A percentile compares a stretch with the other conserved stretches of the same genome.
Evolutionary conservation across 2,113 vertebrate genomes (phyloP).

Genomic region (Leucopternis melanops): DNA sequence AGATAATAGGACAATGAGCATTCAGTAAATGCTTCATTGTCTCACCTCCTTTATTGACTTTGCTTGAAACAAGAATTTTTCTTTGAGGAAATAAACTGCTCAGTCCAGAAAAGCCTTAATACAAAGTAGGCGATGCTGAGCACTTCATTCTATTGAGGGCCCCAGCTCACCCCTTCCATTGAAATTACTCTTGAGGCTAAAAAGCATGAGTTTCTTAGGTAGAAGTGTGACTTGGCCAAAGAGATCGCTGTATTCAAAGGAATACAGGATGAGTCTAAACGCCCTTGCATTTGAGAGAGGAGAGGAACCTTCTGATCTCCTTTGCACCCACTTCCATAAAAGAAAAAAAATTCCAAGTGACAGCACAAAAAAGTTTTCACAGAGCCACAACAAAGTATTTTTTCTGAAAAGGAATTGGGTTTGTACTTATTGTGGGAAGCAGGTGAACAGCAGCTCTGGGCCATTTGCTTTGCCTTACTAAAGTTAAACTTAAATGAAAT

Average conservation of each 20-base stretch:
- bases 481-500: neutral
- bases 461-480: neutral
- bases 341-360: neutral
- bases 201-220: neutral
- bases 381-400: neutral
- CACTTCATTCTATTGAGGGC: accelerated
- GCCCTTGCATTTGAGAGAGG: neutral
- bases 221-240: neutral
- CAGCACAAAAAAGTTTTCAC: neutral
- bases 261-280: neutral
- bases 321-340: neutral
- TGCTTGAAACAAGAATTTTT: neutral
- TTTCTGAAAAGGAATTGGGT: neutral
- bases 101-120: neutral
- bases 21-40: neutral
- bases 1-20: neutral
- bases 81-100: neutral
- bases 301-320: neutral
- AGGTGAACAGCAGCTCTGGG: neutral
- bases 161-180: neutral
- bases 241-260: neutral
- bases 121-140: neutral
- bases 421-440: neutral
- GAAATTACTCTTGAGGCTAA: neutral
- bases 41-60: neutral